Evolutionary conservation across 2,113 vertebrate species (phyloP).

Genomic region (Condylura cristata): DNA sequence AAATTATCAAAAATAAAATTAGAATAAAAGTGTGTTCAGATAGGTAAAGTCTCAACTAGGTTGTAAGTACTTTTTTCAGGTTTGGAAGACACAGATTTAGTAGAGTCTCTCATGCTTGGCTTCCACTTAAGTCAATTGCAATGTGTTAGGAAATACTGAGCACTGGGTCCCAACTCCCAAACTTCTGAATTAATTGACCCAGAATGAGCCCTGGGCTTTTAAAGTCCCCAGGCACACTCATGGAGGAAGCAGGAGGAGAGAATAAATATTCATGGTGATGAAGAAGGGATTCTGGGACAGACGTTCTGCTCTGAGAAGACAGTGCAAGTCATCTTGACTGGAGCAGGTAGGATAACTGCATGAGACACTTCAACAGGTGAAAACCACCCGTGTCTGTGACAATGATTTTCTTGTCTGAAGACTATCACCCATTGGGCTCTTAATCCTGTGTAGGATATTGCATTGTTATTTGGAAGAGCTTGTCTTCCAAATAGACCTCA

Average conservation of each 20-base stretch:
- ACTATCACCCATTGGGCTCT: background rate
- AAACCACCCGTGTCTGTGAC: background rate
- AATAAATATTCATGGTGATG: background rate
- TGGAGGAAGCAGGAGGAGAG: background rate
- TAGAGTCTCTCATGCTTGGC: background rate
- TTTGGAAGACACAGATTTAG: background rate
- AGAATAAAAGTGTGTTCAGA: background rate
- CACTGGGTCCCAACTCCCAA: background rate
- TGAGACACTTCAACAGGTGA: background rate
- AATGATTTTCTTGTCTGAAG: background rate
- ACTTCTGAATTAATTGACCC: background rate
- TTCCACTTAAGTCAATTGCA: background rate
- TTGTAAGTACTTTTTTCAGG: background rate
- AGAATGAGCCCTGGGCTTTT: background rate
- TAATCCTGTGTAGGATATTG: background rate
- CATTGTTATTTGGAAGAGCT: background rate
- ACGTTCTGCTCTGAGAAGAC: background rate
- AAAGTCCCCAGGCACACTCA: background rate
- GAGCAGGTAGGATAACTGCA: background rate
- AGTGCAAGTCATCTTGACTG: too few relatives aligned
- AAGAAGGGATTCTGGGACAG: background rate
- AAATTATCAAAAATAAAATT: too few relatives aligned
- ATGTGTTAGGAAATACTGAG: background rate
- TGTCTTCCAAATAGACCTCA: background rate
- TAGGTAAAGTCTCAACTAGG: background rate